A percentile compares a stretch with the other conserved stretches of the same genome.
Conservation (phyloP, 2,797 vertebrate species). For the Poecilia velifera region DNA sequence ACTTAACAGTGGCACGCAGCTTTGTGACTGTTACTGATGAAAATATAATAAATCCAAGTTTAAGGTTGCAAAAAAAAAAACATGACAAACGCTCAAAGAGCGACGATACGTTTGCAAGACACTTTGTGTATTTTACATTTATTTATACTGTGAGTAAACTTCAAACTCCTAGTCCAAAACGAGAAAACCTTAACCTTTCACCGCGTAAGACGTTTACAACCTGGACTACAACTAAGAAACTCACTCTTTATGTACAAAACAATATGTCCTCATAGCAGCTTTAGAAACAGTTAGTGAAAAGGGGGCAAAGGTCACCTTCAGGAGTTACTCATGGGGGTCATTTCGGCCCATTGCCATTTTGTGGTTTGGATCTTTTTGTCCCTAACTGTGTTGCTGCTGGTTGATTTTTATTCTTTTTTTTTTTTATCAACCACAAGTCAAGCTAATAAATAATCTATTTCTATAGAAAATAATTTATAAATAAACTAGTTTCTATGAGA, state of each 20-base stretch:
- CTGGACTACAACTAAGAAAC: not conserved
- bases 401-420: too few relatives aligned
- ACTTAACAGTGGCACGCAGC: not conserved
- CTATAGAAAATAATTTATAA: not conserved
- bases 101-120: not conserved
- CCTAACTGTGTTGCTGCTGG: not conserved
- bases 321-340: not conserved
- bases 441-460: not conserved
- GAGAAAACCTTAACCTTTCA: conserved; percentile 15
- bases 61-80: not conserved
- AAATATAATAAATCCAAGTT: not conserved
- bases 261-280: not conserved
- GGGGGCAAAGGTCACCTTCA: not conserved
- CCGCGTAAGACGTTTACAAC: not conserved
- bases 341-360: not conserved
- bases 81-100: not conserved
- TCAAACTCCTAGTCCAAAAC: conserved; percentile 32
- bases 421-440: not conserved
- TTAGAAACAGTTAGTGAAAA: not conserved
- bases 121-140: conserved; percentile 25
- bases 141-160: conserved; percentile 57
- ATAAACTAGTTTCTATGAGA: not conserved
- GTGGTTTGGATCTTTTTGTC: not conserved
- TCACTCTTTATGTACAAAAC: conserved; percentile 8
- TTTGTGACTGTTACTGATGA: not conserved